A percentile compares a stretch with the other conserved stretches of the same genome.
These are phyloP conservation scores for Candidula unifasciata DNA, from an alignment of 2,888 invertebrate species.

Conservation along the genomic window DNA sequence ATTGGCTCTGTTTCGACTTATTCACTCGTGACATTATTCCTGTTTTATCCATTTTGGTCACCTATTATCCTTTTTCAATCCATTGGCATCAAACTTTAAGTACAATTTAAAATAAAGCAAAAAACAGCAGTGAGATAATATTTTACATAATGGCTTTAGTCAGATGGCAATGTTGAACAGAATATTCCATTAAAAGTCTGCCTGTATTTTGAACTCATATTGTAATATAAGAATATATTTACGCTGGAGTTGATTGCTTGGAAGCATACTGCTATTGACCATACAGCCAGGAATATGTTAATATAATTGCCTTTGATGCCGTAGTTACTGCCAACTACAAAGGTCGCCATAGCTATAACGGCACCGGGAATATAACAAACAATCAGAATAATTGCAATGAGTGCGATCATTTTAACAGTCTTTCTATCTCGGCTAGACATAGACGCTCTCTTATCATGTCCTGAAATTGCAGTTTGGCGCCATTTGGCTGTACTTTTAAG, in stretches of 20 bases:
- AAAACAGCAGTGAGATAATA: no score
- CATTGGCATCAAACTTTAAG: no score
- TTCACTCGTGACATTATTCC: no score
- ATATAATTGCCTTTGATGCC: not conserved
- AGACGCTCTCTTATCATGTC: not conserved
- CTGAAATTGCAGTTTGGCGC: not conserved
- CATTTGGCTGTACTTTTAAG: not conserved
- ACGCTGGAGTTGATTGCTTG: conserved; percentile 21
- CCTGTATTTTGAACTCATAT: conserved; percentile 30
- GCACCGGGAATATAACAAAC: conserved; percentile 7
- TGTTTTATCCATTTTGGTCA: no score
- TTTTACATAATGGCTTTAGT: not conserved
- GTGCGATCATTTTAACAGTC: conserved; percentile 16
- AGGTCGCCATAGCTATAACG: not conserved
- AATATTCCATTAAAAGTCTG: conserved; percentile 2
- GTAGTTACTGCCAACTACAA: conserved; percentile 2
- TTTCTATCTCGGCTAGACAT: not conserved
- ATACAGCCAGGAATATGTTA: not conserved
- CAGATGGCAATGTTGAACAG: not conserved
- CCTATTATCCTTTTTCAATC: no score
- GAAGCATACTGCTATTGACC: not conserved
- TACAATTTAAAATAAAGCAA: no score
- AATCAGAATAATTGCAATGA: conserved; percentile 23
- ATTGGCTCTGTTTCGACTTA: no score
- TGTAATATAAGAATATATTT: conserved; percentile 25